Evolutionary conservation across 2,797 vertebrate species (phyloP), one percentile per base, ranked within the genome.

Genomic region (Pangasius macronema): DNA sequence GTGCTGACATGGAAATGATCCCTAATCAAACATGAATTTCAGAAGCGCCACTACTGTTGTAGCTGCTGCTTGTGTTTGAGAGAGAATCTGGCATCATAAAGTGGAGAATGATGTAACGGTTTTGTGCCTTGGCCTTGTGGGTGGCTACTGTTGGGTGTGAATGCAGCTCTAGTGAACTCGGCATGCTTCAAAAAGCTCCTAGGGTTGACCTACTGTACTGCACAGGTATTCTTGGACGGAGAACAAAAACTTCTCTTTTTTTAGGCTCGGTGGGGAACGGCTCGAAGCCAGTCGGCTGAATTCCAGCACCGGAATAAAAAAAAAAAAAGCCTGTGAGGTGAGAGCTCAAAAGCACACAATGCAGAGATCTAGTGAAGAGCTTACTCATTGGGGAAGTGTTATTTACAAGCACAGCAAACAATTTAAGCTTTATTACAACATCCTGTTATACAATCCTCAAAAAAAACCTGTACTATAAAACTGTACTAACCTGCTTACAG

Each of bases 221-320:
- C 89, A 84, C 87, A 89, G 90, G 91, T 92, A 89, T 89, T 91
- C 85, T 89, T 91, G 89, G 90, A 91, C 2, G 9, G 63, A 86
- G 86, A 91, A 90, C 88, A 91, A 91, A 90, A 91, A 88, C 53
- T 59, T 84, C 30, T 83, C 68, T 77, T 80, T 86, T 91, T 89
- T 85, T 36, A 68, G 81, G 67, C 91, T 89, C 88, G 70, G 72
- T 80, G 18, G 90, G 89, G 88, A 84, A 88, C 88, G 61, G 87
- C 87, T 88, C 57, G 18, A 68, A 89, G 87, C 39, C 39, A 83
- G 86, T 80, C 77, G 79, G 83, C 86, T 87, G 39, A 87, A 88
- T 85, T 89, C 85, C 86, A 89, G 67, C 65, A 70, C 82, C 24
- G 42, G 51, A 86, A 76, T 59, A 72, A 84, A 81, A 65, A 27